Conservation (phyloP, 2,888 invertebrate species). For the Drosophila barbarae region DNA sequence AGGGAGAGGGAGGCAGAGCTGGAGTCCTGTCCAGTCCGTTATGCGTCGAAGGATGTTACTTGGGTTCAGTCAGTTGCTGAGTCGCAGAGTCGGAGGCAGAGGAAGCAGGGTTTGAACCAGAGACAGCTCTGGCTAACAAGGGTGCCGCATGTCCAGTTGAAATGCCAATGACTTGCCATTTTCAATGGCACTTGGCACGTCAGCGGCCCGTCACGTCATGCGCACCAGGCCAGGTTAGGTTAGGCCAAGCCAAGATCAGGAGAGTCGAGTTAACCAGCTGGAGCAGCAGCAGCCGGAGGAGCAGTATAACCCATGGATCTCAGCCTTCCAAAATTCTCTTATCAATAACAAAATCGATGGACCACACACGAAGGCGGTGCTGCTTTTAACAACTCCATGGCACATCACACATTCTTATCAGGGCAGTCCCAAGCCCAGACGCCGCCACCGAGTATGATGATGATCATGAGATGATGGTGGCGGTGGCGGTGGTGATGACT, state of each 20-base stretch:
- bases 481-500: slow-evolving; percentile 46
- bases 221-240: slow-evolving; percentile 43
- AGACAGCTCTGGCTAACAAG: slow-evolving; percentile 61
- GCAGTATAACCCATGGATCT: slow-evolving; percentile 33
- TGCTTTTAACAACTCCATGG: slow-evolving; percentile 71
- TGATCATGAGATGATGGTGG: slow-evolving; percentile 1
- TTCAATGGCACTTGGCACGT: slow-evolving; percentile 72
- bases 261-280: background rate
- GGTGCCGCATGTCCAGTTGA: slow-evolving; percentile 74
- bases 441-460: slow-evolving; percentile 6
- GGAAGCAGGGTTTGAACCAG: slow-evolving; percentile 18
- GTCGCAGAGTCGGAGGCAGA: slow-evolving; percentile 9
- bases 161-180: slow-evolving; percentile 73
- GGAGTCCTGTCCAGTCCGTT: slow-evolving; percentile 56
- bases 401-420: slow-evolving; percentile 65
- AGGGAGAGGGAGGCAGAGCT: slow-evolving; percentile 30
- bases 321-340: slow-evolving; percentile 56
- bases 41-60: slow-evolving; percentile 72
- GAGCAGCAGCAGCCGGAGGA: background rate
- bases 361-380: slow-evolving; percentile 67
- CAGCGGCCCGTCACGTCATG: slow-evolving; percentile 61
- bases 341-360: slow-evolving; percentile 51
- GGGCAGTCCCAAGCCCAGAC: slow-evolving; percentile 24
- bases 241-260: slow-evolving; percentile 3
- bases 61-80: slow-evolving; percentile 19